Base-by-base conservation (phyloP, 1,140 invertebrate genomes). In the Leptopilina clavipes region DNA sequence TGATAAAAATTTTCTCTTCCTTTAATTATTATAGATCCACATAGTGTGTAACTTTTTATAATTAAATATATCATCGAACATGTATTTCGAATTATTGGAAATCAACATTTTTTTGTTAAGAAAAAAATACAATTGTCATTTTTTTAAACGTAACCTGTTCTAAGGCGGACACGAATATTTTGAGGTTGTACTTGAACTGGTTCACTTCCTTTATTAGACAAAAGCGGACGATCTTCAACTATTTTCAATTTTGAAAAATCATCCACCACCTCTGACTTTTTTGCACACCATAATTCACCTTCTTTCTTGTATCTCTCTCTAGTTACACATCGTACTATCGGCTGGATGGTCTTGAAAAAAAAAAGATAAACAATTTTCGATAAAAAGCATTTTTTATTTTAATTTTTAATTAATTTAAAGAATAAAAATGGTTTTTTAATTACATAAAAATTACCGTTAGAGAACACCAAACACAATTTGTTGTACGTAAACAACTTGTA, bases 381-480 rank as follows among this genome's bases (percentile, higher is more conserved):
- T 45, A 10, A n/a, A 5, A 1, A n/a, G 14, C 3, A 17, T 52
- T 2, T 52, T 8, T 52, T 8, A 0, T 8, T 7, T 17, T 52
- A 17, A 2, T 1, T 8, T 31, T 31, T 31, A n/a, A n/a, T 31
- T 31, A 31, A 31, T 6, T 31, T 31, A 31, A 31, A 31, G 25
- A 31, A 3, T 31, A 31, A 31, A 3, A 3, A 31, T 3, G 25
- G 6, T 3, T 31, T 31, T 31, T 31, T 31, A 31, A 31, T 31
- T 31, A 3, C 1, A 31, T 31, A 56, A 56, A 56, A 12, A 65
- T 81, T 74, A 88, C 86, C 78, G 31, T 72, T 11, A 40, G 79
- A 6, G 86, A 81, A 65, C 87, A 88, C 87, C 87, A 88, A 71
- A 84, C 82, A 44, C 87, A 88, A 56, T 54, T 77, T 0, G 85